Evolutionary conservation across 2,888 invertebrate species (phyloP), one percentile per base, ranked within the genome.

Genomic region (Dryadula phaetusa): DNA sequence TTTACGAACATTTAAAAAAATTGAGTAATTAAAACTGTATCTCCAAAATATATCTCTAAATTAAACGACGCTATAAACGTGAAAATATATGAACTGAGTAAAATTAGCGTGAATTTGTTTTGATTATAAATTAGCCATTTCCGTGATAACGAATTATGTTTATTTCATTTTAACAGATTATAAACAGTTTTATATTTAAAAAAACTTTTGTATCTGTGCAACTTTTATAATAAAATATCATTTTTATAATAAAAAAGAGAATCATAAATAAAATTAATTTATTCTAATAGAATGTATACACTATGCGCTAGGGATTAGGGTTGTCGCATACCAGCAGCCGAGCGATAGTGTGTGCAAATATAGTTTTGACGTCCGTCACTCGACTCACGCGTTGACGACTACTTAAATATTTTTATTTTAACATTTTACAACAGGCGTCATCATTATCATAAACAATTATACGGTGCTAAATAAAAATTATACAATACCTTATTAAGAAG

Each of bases 311-410:
- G 72, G 81, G 87, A 88, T 90, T 88, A 89, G 77, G 77, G 75
- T 74, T 76, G 83, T 82, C 79, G 83, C 90, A 88, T 89, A 87
- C 87, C 91, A 82, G 87, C 77, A 88, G 87, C 82, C 66, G 68
- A 71, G 75, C 79, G 91, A 91, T 91, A 91, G 82, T 76, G 78
- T 78, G 79, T 78, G 81, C 87, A 92, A 92, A 92, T 90, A 91
- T 77, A 78, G 77, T 79, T 76, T 78, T 83, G 86, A 85, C 79
- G 88, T 88, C 88, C 75, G 77, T 84, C 83, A 83, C 64, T 25
- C 44, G 58, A 44, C 32, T 70, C 49, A 47, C 22, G 42, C 65
- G 58, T n/a, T 42, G 58, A 62, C 69, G 75, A 73, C 74, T 74
- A 66, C 67, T 69, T 66, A 72, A 61, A 18, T 49, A 64, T 60